Evolutionary conservation across 92 coral and sea anemone genomes (phyloP).

Genomic region (Palythoa heliodiscus): DNA sequence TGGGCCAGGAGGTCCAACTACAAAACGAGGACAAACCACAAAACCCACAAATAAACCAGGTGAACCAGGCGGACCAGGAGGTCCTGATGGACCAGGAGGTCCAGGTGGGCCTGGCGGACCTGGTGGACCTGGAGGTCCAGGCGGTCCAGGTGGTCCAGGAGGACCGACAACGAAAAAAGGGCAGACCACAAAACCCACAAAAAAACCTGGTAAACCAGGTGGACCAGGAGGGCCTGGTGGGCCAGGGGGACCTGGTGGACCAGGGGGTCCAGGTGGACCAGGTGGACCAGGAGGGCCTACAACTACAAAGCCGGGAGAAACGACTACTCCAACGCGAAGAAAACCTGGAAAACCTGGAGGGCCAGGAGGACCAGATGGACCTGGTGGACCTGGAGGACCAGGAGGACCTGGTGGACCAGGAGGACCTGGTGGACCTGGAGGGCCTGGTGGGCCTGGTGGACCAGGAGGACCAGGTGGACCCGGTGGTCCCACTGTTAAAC

Average conservation of each 20-base stretch:
- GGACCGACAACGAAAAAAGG: conserved; percentile 18
- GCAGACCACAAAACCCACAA: conserved; percentile 45
- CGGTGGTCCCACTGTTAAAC: conserved; percentile 53
- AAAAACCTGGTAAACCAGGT: conserved; percentile 80
- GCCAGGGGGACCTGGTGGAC: conserved; percentile 58
- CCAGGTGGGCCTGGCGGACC: conserved; percentile 82
- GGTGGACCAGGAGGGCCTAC: conserved; percentile 43
- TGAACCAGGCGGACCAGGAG: conserved; percentile 69
- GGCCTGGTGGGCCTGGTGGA: conserved; percentile 79
- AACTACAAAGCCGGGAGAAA: background rate
- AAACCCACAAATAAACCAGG: conserved; percentile 53
- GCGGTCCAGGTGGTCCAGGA: conserved; percentile 19
- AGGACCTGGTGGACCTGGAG: conserved; percentile 84
- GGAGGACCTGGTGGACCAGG: conserved; percentile 82
- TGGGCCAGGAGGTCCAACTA: conserved; percentile 69
- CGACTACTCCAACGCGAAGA: background rate
- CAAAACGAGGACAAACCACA: conserved; percentile 52
- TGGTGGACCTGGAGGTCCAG: conserved; percentile 46
- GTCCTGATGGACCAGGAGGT: conserved; percentile 79
- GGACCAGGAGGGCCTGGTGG: conserved; percentile 57
- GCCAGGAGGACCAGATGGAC: conserved; percentile 75
- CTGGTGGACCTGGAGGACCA: conserved; percentile 66
- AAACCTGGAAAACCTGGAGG: conserved; percentile 75
- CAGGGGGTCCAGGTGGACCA: conserved; percentile 80
- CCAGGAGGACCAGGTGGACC: conserved; percentile 81